phyloP scores from a whole-genome alignment of 1,140 invertebrate genomes.

The Drosophila nigrodunni region DNA sequence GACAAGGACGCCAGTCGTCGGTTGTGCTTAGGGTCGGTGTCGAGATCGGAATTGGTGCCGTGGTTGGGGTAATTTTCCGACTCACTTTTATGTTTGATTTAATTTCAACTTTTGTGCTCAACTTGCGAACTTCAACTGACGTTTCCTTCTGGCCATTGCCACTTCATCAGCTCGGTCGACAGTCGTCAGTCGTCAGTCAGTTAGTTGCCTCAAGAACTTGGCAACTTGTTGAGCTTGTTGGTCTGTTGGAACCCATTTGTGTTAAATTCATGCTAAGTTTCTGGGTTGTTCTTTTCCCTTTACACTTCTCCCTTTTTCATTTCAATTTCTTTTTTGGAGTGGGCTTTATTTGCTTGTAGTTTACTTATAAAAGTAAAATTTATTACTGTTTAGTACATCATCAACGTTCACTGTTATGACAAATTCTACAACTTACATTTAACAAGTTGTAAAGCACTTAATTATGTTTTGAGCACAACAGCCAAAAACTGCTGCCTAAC shows the following conservation, averaged over 20 bases:
- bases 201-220: constrained; percentile 49
- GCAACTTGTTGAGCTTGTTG: constrained; percentile 70
- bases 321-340: constrained; percentile 12
- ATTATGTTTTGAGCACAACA: constrained; percentile 74
- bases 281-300: constrained; percentile 61
- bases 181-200: constrained; percentile 26
- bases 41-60: too few species aligned
- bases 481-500: constrained; percentile 50
- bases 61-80: constrained; percentile 31
- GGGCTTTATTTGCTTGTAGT: constrained; percentile 57
- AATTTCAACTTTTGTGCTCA: constrained; percentile 75
- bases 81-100: constrained; percentile 80
- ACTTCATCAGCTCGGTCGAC: constrained; percentile 73
- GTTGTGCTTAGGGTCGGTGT: neutral
- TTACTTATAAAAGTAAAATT: constrained; percentile 79
- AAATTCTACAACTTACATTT: constrained; percentile 63
- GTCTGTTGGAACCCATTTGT: constrained; percentile 48
- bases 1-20: constrained; percentile 13
- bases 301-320: too few species aligned
- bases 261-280: constrained; percentile 65
- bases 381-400: constrained; percentile 76
- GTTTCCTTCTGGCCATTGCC: constrained; percentile 64
- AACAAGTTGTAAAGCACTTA: constrained; percentile 79
- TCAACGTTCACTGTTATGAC: constrained; percentile 67
- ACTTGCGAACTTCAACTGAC: constrained; percentile 75